Percentiles rank a stretch among this genome's conserved stretches.
These are phyloP conservation scores for Phyllopteryx taeniolatus DNA, from an alignment of 2,113 vertebrate genomes.

Conservation along the genomic window DNA sequence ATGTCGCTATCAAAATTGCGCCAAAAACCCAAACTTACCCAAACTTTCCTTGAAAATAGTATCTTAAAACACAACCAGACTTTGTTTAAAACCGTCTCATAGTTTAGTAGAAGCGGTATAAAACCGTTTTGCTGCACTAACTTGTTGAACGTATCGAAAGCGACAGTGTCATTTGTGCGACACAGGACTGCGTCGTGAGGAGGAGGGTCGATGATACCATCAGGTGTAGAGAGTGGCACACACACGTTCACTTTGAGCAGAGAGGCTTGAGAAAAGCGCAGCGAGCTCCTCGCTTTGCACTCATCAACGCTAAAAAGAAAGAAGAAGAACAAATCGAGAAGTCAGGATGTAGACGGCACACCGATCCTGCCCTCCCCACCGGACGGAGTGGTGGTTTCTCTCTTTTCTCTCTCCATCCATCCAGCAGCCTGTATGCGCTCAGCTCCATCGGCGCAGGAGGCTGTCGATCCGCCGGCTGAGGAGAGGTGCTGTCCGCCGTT, in stretches of 20 bases:
- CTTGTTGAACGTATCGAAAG: slow-evolving; percentile 4
- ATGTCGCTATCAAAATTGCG: no score
- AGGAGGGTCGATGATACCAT: slow-evolving; percentile 42
- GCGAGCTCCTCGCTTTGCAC: slow-evolving; percentile 41
- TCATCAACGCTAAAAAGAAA: slow-evolving; percentile 23
- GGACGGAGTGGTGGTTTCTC: neutral
- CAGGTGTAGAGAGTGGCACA: slow-evolving; percentile 32
- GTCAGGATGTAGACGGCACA: slow-evolving; percentile 48
- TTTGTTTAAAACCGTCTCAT: neutral
- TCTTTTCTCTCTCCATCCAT: slow-evolving; percentile 11
- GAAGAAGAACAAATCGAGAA: neutral
- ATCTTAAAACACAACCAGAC: neutral
- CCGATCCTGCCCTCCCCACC: neutral
- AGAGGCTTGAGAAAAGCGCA: slow-evolving; percentile 19
- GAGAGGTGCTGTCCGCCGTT: slow-evolving; percentile 34
- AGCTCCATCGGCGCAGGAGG: slow-evolving; percentile 22
- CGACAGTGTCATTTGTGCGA: slow-evolving; percentile 22
- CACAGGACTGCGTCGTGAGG: slow-evolving; percentile 28
- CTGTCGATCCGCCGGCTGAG: slow-evolving; percentile 9
- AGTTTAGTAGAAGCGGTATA: neutral
- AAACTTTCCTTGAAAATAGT: neutral
- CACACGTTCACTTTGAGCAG: slow-evolving; percentile 36
- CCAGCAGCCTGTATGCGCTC: slow-evolving; percentile 20
- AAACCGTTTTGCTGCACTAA: neutral
- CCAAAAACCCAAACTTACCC: neutral